Conservation (phyloP, 2,888 invertebrate genomes). For the Chaetogeoica ovagalla region DNA sequence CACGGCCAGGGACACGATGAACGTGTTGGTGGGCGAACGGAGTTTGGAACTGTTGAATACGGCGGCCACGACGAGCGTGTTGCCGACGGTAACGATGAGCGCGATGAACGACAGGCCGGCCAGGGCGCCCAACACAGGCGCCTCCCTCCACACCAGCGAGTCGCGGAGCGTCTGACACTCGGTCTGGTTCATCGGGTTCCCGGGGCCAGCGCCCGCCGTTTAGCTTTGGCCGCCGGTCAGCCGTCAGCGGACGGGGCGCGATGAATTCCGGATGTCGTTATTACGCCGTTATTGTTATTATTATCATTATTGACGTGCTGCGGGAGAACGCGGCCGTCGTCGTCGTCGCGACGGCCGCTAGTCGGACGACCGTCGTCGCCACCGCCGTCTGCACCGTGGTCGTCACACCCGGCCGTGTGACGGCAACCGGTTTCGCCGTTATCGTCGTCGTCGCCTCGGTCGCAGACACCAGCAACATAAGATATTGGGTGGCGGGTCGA, state of each 20-base stretch:
- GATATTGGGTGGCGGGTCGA: too few species aligned
- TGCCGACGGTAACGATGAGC: constrained; percentile 85
- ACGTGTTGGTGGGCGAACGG: constrained; percentile 92
- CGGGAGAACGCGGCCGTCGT: constrained; percentile 52
- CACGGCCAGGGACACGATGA: constrained; percentile 94
- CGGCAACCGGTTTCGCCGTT: background rate
- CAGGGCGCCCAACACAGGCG: constrained; percentile 74
- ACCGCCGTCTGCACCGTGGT: background rate
- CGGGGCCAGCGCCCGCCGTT: constrained; percentile 58
- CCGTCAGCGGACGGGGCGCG: constrained; percentile 51
- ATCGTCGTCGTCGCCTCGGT: background rate
- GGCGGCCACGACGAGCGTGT: constrained; percentile 89
- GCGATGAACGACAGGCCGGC: constrained; percentile 80
- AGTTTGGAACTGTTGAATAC: constrained; percentile 89
- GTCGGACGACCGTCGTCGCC: constrained; percentile 26
- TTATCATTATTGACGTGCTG: constrained; percentile 57
- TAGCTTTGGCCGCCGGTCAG: constrained; percentile 55
- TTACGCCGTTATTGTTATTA: too few species aligned
- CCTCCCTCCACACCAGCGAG: constrained; percentile 81
- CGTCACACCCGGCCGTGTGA: background rate
- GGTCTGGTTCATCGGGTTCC: constrained; percentile 71
- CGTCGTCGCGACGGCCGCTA: constrained; percentile 55
- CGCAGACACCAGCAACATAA: background rate
- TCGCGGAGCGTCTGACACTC: constrained; percentile 80
- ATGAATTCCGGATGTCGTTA: too few species aligned